These are phyloP conservation scores for Melitaea cinxia DNA, from an alignment of 1,140 invertebrate genomes.

Conservation along the genomic window DNA sequence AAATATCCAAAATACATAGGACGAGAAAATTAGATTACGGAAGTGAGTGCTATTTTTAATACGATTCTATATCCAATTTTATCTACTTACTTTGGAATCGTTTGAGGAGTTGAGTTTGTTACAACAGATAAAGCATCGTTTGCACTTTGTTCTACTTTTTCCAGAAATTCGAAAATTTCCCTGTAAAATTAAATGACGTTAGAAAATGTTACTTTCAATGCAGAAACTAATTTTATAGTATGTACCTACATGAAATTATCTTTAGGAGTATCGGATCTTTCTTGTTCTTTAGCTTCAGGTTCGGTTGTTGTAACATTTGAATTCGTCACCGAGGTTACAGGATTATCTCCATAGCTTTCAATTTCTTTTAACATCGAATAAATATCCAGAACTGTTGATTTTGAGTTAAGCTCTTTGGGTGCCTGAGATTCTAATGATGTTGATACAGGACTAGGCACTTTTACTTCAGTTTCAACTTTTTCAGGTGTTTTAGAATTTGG, in stretches of 20 bases:
- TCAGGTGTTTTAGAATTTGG: conserved; percentile 22
- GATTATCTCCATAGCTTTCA: conserved; percentile 73
- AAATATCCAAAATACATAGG: too few relatives aligned
- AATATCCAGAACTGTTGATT: conserved; percentile 75
- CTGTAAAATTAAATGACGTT: conserved; percentile 47
- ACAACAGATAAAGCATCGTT: conserved; percentile 74
- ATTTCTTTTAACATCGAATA: conserved; percentile 80
- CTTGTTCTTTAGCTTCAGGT: conserved; percentile 49
- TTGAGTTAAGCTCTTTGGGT: conserved; percentile 57
- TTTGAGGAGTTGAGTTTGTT: conserved; percentile 61
- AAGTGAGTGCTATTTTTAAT: not conserved
- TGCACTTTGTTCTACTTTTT: conserved; percentile 78
- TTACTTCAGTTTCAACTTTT: conserved; percentile 11
- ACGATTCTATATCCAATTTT: not conserved
- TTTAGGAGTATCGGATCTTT: conserved; percentile 55
- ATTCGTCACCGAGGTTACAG: conserved; percentile 49
- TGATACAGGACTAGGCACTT: conserved; percentile 11
- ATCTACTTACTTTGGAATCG: conserved; percentile 67
- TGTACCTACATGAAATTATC: conserved; percentile 72
- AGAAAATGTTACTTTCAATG: not conserved
- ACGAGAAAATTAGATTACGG: too few relatives aligned
- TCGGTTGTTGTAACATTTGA: conserved; percentile 22
- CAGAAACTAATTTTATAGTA: conserved; percentile 11
- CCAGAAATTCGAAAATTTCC: conserved; percentile 79
- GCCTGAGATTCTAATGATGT: conserved; percentile 33